Conservation (phyloP, 2,888 invertebrate species). For the Disparrhopalites patrizii region DNA sequence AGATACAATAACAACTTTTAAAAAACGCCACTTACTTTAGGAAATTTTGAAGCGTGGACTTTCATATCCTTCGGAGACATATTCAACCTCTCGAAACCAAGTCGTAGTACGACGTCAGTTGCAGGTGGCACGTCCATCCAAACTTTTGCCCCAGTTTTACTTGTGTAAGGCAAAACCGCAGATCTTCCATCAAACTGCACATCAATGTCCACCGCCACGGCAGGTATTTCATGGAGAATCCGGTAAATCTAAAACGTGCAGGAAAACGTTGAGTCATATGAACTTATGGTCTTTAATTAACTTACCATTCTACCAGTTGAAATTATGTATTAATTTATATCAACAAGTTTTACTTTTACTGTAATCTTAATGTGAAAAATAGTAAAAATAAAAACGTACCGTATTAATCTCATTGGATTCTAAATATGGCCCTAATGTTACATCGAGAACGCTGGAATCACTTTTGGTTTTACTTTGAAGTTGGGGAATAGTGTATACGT, state of each 20-base stretch:
- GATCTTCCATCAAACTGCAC: constrained; percentile 37
- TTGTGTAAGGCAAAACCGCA: constrained; percentile 31
- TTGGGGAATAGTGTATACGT: constrained; percentile 38
- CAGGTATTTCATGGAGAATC: constrained; percentile 51
- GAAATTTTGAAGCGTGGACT: constrained; percentile 78
- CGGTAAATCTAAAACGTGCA: constrained; percentile 50
- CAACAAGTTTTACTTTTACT: background rate
- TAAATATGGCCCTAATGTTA: constrained; percentile 29
- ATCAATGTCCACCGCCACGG: constrained; percentile 49
- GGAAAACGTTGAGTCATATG: background rate
- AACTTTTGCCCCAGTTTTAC: constrained; percentile 20
- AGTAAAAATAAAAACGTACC: constrained; percentile 24
- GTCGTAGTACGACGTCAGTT: constrained; percentile 37
- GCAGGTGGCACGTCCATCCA: constrained; percentile 42
- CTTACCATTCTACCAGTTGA: no score
- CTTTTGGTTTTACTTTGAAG: constrained; percentile 40
- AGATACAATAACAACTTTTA: background rate
- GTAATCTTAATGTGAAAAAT: background rate
- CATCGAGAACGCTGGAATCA: constrained; percentile 33
- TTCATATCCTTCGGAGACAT: constrained; percentile 55
- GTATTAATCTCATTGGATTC: constrained; percentile 37
- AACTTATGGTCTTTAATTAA: no score
- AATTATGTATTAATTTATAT: constrained; percentile 16
- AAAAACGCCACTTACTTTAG: constrained; percentile 57
- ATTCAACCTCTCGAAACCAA: constrained; percentile 39